Evolutionary conservation across 2,113 vertebrate species (phyloP).

Genomic region (Todiramphus chloris): DNA sequence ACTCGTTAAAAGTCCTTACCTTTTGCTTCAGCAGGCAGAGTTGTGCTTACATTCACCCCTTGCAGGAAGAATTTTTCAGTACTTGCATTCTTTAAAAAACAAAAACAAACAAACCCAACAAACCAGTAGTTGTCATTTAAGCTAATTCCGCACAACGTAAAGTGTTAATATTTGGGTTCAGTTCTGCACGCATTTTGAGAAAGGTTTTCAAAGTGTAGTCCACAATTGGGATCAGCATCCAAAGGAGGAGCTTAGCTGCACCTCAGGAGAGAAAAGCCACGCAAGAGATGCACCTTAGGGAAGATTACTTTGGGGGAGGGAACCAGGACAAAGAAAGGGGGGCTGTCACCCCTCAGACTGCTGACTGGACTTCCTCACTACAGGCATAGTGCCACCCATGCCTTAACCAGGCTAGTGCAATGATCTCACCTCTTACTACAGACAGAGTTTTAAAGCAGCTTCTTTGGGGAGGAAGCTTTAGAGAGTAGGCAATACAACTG

Average conservation of each 20-base stretch:
- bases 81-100: conserved; percentile 68
- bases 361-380: neutral
- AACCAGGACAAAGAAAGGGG: neutral
- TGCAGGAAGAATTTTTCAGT: conserved; percentile 72
- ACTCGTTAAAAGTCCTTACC: conserved; percentile 43
- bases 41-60: conserved; percentile 51
- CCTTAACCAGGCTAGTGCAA: neutral
- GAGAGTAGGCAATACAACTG: neutral
- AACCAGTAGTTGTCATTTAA: neutral
- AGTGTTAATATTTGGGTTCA: neutral
- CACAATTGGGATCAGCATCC: neutral
- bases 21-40: conserved; percentile 69
- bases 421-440: neutral
- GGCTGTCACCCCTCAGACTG: neutral
- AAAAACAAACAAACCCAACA: neutral
- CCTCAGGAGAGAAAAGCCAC: neutral
- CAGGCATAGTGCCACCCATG: neutral
- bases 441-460: neutral
- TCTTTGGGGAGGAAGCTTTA: neutral
- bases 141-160: neutral
- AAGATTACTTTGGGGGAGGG: neutral
- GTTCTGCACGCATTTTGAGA: neutral
- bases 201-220: neutral
- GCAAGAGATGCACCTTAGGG: neutral
- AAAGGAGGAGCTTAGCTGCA: neutral